These are phyloP conservation scores for Brenthis ino DNA, from an alignment of 2,888 invertebrate genomes.

Conservation along the genomic window DNA sequence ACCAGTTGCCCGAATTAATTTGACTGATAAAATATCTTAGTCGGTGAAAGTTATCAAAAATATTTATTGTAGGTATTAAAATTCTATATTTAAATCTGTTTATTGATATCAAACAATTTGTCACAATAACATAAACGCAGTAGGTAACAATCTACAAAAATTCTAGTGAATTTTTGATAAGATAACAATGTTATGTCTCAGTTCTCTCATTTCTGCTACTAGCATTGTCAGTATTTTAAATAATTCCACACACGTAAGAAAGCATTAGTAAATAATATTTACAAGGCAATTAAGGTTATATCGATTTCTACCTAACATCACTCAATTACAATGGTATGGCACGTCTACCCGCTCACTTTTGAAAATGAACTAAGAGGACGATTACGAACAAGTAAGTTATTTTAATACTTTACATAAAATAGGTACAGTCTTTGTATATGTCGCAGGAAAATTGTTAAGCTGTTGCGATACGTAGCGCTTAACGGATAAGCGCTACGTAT, in stretches of 20 bases:
- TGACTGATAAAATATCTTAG: too few relatives aligned
- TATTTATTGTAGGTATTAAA: too few relatives aligned
- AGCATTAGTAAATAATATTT: neutral
- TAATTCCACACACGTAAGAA: neutral
- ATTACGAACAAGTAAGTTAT: constrained; percentile 9
- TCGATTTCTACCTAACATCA: neutral
- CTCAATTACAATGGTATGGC: constrained; percentile 30
- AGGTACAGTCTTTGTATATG: neutral
- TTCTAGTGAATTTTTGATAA: constrained; percentile 13
- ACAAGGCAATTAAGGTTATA: neutral
- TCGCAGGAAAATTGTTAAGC: too few relatives aligned
- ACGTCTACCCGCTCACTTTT: constrained; percentile 22
- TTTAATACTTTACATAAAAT: neutral
- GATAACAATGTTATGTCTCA: constrained; percentile 3
- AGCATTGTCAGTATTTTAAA: neutral
- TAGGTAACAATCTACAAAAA: neutral
- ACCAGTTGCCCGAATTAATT: neutral
- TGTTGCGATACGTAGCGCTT: too few relatives aligned
- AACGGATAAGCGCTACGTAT: too few relatives aligned
- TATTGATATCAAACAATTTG: neutral
- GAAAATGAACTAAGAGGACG: constrained; percentile 13
- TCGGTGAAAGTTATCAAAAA: too few relatives aligned
- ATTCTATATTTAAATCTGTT: neutral
- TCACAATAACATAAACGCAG: constrained; percentile 1
- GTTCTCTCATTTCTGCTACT: neutral